A percentile compares a stretch with the other conserved stretches of the same genome.
phyloP scores from a whole-genome alignment of 2,888 invertebrate species.

The Eristalis pertinax region DNA sequence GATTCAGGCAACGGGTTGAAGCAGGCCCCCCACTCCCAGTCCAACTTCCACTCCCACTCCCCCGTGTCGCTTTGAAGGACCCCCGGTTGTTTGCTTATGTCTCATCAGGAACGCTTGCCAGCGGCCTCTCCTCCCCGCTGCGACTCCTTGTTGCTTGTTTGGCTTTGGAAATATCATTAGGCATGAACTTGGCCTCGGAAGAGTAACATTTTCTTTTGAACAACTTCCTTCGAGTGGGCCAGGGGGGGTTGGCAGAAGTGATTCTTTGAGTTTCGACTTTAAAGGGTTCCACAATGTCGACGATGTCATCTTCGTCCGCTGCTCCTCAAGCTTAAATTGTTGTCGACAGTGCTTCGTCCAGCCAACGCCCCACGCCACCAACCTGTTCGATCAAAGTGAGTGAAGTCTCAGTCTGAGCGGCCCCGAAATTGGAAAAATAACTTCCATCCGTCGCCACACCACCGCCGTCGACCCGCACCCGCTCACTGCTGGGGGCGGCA shows the following conservation, averaged over 20 bases:
- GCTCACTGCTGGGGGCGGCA: not conserved
- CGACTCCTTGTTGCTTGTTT: slow-evolving; percentile 60
- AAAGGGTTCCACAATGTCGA: slow-evolving; percentile 40
- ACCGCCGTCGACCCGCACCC: not conserved
- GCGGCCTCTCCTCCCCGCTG: not conserved
- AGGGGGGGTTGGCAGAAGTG: slow-evolving; percentile 22
- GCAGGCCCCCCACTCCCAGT: not conserved
- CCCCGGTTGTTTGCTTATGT: slow-evolving; percentile 51
- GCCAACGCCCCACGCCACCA: not conserved
- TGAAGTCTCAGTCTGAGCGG: slow-evolving; percentile 3
- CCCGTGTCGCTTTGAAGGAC: not conserved
- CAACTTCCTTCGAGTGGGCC: not conserved
- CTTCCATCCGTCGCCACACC: not conserved
- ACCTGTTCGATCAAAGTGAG: slow-evolving; percentile 52
- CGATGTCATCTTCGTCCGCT: slow-evolving; percentile 29
- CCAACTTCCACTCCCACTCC: not conserved
- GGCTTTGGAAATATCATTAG: slow-evolving; percentile 54
- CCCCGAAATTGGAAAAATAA: slow-evolving; percentile 47
- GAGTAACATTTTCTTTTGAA: slow-evolving; percentile 31
- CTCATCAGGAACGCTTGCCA: slow-evolving; percentile 51
- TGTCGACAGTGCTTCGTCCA: not conserved
- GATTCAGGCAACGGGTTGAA: slow-evolving; percentile 39
- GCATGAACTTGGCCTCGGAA: slow-evolving; percentile 46
- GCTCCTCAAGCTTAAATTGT: slow-evolving; percentile 35
- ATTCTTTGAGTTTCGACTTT: slow-evolving; percentile 57